Base-by-base conservation (phyloP, 1,140 invertebrate species). In the Pogonus chalceus region DNA sequence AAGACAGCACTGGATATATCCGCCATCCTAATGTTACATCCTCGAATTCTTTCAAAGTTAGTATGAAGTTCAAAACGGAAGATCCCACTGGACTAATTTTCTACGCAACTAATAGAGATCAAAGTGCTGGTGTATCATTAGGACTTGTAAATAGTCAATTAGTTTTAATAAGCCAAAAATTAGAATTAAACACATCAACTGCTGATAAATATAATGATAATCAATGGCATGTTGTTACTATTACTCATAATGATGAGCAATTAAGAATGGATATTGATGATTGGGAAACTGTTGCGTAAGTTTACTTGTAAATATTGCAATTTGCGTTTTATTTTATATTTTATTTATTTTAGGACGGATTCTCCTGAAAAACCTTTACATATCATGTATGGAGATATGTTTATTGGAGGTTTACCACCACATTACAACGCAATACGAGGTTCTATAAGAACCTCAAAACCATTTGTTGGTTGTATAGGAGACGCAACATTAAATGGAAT, bases 191-290 rank as follows among this genome's bases (percentile, higher is more conserved):
- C 20, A 72, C 73, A 0, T 79, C 80, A 0, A 75, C 76, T 7
- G 69, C 79, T 1, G 75, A 74, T 20, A 80, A 73, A 1, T 92
- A 89, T 68, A 88, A 92, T 65, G 93, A 98, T 69, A 87, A 84
- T 24, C 79, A 87, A 53, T 96, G 94, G 91, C 95, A 98, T 69
- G 90, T 92, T 3, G 83, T 97, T 0, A 90, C 88, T 0, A 84
- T 92, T 0, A 87, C 82, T 1, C 87, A 88, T 60, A 79, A 79
- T 68, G 64, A 72, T 46, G 71, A 69, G 20, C 69, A 75, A 50
- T 69, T 91, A 43, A 66, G 82, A 16, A 75, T 97, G 1, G 84
- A 89, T 49, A 86, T 95, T 20, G 93, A 98, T 64, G 94, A 97
- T 65, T 79, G 73, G 49, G 79, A 84, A 52, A 74, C 74, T 54